phyloP scores from a whole-genome alignment of 2,888 invertebrate genomes.

The Acronicta leporina region DNA sequence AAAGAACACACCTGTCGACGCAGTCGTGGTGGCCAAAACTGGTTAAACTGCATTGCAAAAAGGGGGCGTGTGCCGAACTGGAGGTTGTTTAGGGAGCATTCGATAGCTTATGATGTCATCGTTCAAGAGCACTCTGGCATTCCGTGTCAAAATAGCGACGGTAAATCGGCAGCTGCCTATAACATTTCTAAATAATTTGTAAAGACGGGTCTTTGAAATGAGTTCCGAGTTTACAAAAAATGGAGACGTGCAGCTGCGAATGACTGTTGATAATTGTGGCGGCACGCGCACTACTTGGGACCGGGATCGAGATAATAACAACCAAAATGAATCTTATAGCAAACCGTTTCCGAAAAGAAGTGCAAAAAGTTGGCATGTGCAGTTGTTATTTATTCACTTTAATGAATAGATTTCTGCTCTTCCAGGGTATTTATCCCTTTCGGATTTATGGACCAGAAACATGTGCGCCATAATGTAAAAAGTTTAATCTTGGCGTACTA shows the following conservation, averaged over 20 bases:
- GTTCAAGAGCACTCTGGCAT: conserved; percentile 28
- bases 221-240: conserved; percentile 54
- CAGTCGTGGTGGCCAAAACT: conserved; percentile 41
- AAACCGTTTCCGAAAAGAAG: conserved; percentile 2
- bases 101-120: conserved; percentile 39
- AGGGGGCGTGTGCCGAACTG: conserved; percentile 38
- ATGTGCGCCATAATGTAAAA: conserved; percentile 17
- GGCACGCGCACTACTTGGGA: conserved; percentile 65
- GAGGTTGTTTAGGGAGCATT: conserved; percentile 47
- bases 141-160: conserved; percentile 1
- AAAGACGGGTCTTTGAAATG: conserved; percentile 45
- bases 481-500: background rate
- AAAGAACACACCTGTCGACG: conserved; percentile 53
- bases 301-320: conserved; percentile 6
- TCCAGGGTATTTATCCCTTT: conserved; percentile 11
- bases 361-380: background rate
- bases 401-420: background rate
- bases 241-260: conserved; percentile 63
- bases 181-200: conserved; percentile 17
- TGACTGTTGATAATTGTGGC: conserved; percentile 60
- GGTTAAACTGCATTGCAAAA: conserved; percentile 56
- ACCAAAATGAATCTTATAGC: conserved; percentile 29
- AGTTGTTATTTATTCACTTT: background rate
- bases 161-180: conserved; percentile 27
- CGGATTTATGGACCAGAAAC: conserved; percentile 3